These are phyloP conservation scores for Bombus sylvicola DNA, from an alignment of 1,140 invertebrate species.

Conservation along the genomic window DNA sequence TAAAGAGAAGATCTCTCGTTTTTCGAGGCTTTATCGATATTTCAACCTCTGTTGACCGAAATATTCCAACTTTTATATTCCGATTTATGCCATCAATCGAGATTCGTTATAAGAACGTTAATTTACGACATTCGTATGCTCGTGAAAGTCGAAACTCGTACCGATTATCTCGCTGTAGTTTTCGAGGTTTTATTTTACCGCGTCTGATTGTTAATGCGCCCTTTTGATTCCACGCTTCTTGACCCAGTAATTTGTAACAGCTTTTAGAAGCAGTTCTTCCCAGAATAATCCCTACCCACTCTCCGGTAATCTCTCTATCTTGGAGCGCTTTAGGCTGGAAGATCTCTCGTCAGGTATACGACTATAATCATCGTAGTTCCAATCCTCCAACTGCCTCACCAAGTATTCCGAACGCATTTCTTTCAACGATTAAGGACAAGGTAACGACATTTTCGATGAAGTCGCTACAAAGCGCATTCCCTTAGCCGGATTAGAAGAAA, in stretches of 20 bases:
- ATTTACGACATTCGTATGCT: background rate
- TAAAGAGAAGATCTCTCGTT: background rate
- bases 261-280: constrained; percentile 19
- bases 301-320: constrained; percentile 38
- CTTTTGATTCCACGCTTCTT: background rate
- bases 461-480: background rate
- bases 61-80: background rate
- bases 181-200: background rate
- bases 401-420: background rate
- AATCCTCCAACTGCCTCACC: no score
- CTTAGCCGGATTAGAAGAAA: constrained; percentile 28
- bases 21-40: background rate
- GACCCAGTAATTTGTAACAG: constrained; percentile 37
- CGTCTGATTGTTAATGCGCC: background rate
- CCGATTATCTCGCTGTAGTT: background rate
- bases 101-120: background rate
- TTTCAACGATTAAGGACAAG: constrained; percentile 33
- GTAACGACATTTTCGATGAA: background rate
- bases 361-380: constrained; percentile 6
- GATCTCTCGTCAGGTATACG: constrained; percentile 35
- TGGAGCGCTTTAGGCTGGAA: background rate
- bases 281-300: constrained; percentile 16
- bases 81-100: background rate
- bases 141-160: background rate
- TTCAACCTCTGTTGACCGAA: background rate